Evolutionary conservation across 2,113 vertebrate genomes (phyloP), one percentile per base, ranked within the genome.

Genomic region (Sitta europaea): DNA sequence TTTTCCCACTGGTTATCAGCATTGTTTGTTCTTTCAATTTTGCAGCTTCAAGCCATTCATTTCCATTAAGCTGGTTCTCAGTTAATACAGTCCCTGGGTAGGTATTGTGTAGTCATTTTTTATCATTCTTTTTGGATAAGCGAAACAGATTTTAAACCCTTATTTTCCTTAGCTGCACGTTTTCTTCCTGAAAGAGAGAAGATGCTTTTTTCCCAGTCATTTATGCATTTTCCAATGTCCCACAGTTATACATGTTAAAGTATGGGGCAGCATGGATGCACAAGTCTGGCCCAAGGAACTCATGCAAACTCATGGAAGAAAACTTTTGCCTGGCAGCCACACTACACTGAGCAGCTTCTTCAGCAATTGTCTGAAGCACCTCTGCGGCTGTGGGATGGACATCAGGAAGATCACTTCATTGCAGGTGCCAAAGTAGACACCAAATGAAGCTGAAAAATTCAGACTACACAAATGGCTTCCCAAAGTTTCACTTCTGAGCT

Each of bases 101-200:
- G 1, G 2, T 55, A 42, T 10, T 47, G 21, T 54, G 10, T 38
- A 51, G 21, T 86, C 12, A 36, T 51, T 80, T 85, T 48, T 68
- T 21, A 1, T 63, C 35, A 85, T 48, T 73, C 7, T 76, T 78
- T 78, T 68, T 45, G 59, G 19, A 21, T 65, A 63, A 72, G 14
- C 3, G 2, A 38, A 77, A 53, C 20, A 57, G 18, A 45, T 31
- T 40, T 31, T 40, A 14, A 86, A 29, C 25, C 48, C 29, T 83
- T 61, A 5, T 23, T 70, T 70, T 74, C 43, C 57, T 75, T 42
- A 59, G 33, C 27, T 47, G 13, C 0, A 0, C 0, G 0, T 78
- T 85, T 92, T 68, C 45, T 82, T 90, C 48, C 28, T 48, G 40
- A 38, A 68, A 45, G 54, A 51, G 45, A 33, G 43, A 45, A 45